Conservation (phyloP, 2,888 invertebrate genomes). For the Rhodophaea formosa region DNA sequence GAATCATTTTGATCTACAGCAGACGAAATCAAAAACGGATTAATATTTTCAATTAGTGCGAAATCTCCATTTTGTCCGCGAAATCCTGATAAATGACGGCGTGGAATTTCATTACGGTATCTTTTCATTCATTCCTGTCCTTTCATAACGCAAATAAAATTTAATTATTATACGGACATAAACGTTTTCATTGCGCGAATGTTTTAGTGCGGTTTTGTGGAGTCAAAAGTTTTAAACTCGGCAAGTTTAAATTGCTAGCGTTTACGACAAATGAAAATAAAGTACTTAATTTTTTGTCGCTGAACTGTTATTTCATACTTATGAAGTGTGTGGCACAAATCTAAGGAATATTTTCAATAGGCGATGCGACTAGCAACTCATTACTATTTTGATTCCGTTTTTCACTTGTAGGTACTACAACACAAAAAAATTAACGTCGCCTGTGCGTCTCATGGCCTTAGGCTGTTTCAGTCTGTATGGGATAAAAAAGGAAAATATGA, state of each 20-base stretch:
- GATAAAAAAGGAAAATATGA: too few relatives aligned
- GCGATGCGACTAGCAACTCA: too few relatives aligned
- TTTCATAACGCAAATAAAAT: slow-evolving; percentile 12
- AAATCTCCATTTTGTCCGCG: slow-evolving; percentile 34
- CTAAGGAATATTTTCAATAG: too few relatives aligned
- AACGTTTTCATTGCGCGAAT: neutral
- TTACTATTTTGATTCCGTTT: too few relatives aligned
- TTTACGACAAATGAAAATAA: neutral
- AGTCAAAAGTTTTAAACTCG: neutral
- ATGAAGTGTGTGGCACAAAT: too few relatives aligned
- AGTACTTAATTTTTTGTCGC: too few relatives aligned
- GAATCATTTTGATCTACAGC: slow-evolving; percentile 3
- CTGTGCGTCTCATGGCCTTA: too few relatives aligned
- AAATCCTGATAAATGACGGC: slow-evolving; percentile 40
- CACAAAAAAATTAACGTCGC: too few relatives aligned
- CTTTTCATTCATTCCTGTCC: slow-evolving; percentile 34
- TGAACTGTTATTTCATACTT: too few relatives aligned
- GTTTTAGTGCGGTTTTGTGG: neutral
- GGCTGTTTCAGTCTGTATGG: too few relatives aligned
- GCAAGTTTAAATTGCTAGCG: neutral
- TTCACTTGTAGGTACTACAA: too few relatives aligned
- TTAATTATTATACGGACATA: slow-evolving; percentile 2
- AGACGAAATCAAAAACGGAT: slow-evolving; percentile 8
- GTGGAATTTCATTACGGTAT: slow-evolving; percentile 38
- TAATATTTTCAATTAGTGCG: slow-evolving; percentile 22